A percentile compares a stretch with the other conserved stretches of the same genome.
Evolutionary conservation across 1,140 invertebrate genomes (phyloP).

Genomic region (Contarinia nasturtii): DNA sequence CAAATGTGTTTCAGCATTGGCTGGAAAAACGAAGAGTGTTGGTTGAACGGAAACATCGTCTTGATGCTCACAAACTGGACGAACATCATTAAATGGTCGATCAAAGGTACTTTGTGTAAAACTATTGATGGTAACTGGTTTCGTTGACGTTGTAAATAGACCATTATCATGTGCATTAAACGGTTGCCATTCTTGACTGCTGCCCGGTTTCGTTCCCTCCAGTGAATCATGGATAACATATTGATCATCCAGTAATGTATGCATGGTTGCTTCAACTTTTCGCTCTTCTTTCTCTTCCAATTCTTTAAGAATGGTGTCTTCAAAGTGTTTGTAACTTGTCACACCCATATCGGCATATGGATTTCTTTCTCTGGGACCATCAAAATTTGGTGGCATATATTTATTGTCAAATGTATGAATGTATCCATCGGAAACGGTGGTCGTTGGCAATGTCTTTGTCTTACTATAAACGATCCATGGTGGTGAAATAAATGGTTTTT

Average conservation of each 20-base stretch:
- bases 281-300: slow-evolving; percentile 1
- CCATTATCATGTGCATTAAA: too few species aligned
- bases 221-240: too few species aligned
- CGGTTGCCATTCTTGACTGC: too few species aligned
- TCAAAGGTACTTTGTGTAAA: too few species aligned
- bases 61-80: too few species aligned
- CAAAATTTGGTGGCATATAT: not conserved
- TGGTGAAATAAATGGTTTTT: not conserved
- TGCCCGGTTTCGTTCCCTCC: too few species aligned
- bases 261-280: not conserved
- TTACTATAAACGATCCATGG: not conserved
- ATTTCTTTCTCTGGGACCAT: not conserved
- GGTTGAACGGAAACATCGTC: too few species aligned
- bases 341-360: not conserved
- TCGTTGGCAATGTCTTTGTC: not conserved
- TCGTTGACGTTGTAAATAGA: too few species aligned
- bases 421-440: not conserved
- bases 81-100: too few species aligned
- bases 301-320: not conserved
- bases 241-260: not conserved
- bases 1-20: too few species aligned
- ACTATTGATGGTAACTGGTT: too few species aligned
- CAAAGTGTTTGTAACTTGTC: not conserved
- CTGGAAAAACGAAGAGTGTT: too few species aligned
- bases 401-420: not conserved